A percentile compares a stretch with the other conserved stretches of the same genome.
phyloP scores from a whole-genome alignment of 1,140 invertebrate genomes.

The Pogonognathellus flavescens region DNA sequence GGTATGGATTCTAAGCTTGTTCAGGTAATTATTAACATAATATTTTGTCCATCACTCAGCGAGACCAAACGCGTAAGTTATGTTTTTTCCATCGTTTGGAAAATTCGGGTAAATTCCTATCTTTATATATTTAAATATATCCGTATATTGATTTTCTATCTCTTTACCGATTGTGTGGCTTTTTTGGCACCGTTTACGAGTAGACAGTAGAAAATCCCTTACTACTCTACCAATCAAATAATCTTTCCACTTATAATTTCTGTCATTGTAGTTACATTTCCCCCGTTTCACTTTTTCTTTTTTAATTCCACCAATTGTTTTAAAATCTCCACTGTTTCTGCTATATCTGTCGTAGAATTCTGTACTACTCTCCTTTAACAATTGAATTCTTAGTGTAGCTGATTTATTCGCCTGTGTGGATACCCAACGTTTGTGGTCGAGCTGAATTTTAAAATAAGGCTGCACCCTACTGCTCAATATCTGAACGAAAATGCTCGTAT shows the following conservation, averaged over 20 bases:
- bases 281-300: neutral
- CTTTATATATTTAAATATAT: slow-evolving; percentile 9
- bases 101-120: slow-evolving; percentile 37
- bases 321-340: neutral
- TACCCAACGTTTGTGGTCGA: slow-evolving; percentile 9
- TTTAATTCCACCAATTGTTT: neutral
- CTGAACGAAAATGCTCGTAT: neutral
- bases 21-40: neutral
- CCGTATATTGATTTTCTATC: no score
- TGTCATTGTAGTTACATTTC: neutral
- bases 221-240: neutral
- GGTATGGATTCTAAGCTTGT: slow-evolving; percentile 16
- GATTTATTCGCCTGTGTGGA: neutral
- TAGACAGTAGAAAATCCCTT: neutral
- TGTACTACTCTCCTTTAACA: neutral
- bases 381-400: neutral
- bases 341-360: neutral
- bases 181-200: neutral
- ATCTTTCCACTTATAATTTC: neutral
- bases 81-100: slow-evolving; percentile 10
- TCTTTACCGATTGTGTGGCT: no score
- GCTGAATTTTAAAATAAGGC: neutral
- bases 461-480: no score
- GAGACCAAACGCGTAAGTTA: slow-evolving; percentile 33
- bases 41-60: slow-evolving; percentile 13